A percentile compares a stretch with the other conserved stretches of the same genome.
phyloP scores from a whole-genome alignment of 1,140 invertebrate species.

The Cydia fagiglandana region DNA sequence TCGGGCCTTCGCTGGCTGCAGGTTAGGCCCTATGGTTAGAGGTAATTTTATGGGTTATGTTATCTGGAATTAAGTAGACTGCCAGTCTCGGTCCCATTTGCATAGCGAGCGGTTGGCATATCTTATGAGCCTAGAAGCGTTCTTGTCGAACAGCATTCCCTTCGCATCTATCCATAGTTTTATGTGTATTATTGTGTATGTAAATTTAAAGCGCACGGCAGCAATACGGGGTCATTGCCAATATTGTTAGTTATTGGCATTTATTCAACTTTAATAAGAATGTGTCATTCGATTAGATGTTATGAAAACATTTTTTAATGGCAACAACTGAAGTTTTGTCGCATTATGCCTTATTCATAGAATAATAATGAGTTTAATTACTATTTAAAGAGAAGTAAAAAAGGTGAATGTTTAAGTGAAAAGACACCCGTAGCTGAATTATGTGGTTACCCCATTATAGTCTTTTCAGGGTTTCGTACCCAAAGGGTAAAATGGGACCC shows the following conservation, averaged over 20 bases:
- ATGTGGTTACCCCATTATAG: no score
- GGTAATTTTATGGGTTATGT: slow-evolving; percentile 43
- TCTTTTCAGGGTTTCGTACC: no score
- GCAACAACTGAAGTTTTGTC: not conserved
- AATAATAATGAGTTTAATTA: no score
- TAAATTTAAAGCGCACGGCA: slow-evolving; percentile 14
- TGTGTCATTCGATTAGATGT: not conserved
- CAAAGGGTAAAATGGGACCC: no score
- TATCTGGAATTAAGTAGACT: slow-evolving; percentile 51
- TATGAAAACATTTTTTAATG: slow-evolving; percentile 15
- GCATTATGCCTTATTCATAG: not conserved
- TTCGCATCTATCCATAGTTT: slow-evolving; percentile 8
- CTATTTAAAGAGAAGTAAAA: no score
- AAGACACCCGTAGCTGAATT: no score
- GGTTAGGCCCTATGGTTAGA: slow-evolving; percentile 36
- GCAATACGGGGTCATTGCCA: not conserved
- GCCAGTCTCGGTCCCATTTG: slow-evolving; percentile 53
- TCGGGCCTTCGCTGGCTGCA: slow-evolving; percentile 34
- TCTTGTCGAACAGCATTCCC: slow-evolving; percentile 21
- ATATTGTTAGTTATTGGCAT: slow-evolving; percentile 9
- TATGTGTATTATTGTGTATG: not conserved
- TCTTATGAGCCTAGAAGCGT: slow-evolving; percentile 12
- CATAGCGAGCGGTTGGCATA: slow-evolving; percentile 44
- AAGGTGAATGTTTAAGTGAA: no score
- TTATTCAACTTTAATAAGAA: slow-evolving; percentile 15